Conservation (phyloP, 2,113 vertebrate genomes). For the Grammomys surdaster region DNA sequence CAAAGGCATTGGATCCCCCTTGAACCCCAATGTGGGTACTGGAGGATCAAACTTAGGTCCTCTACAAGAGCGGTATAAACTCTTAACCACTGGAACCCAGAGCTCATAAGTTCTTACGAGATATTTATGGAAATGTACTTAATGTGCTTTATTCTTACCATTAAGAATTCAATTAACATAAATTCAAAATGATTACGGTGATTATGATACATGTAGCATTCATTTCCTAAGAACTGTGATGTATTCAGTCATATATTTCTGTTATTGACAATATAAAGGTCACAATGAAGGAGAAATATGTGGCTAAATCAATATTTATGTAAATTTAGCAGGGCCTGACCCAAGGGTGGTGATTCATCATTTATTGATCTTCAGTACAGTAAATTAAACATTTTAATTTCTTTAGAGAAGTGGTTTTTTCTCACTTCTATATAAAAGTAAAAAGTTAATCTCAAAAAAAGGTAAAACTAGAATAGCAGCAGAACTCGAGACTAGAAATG, state of each 20-base stretch:
- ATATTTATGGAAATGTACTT: neutral
- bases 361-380: constrained; percentile 34
- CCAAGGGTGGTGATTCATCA: constrained; percentile 26
- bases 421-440: neutral
- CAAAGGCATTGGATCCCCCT: too few species aligned
- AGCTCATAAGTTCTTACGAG: neutral
- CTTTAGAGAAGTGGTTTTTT: constrained; percentile 45
- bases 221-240: neutral
- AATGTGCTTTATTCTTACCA: neutral
- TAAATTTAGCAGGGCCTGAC: neutral
- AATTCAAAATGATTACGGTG: constrained; percentile 13
- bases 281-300: constrained; percentile 53
- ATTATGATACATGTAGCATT: neutral
- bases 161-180: neutral
- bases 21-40: neutral
- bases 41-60: neutral
- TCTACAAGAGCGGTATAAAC: neutral
- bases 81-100: neutral
- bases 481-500: neutral
- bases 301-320: constrained; percentile 33
- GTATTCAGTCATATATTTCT: constrained; percentile 11
- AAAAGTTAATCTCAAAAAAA: neutral
- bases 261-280: constrained; percentile 18
- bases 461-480: neutral
- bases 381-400: constrained; percentile 24